Conservation (phyloP, 2,797 vertebrate genomes). For the Anguilla megastoma region DNA sequence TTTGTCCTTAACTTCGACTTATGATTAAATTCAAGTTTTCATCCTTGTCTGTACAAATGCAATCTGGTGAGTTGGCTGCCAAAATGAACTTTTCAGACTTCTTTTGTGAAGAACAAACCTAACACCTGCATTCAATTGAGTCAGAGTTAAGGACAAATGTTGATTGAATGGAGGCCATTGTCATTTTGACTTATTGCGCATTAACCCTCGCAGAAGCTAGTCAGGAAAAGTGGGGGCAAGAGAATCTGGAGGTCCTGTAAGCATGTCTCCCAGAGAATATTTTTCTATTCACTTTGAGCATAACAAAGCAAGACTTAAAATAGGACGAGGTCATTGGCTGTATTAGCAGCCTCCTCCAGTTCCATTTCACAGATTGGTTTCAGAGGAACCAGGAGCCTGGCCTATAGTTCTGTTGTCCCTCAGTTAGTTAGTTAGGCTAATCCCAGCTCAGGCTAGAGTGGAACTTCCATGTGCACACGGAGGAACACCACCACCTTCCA, state of each 20-base stretch:
- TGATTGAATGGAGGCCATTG: neutral
- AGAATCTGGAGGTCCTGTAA: neutral
- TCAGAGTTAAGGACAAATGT: neutral
- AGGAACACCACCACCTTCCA: conserved; percentile 56
- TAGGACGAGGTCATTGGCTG: conserved; percentile 45
- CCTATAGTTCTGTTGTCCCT: conserved; percentile 57
- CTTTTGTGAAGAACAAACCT: neutral
- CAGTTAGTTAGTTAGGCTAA: conserved; percentile 68
- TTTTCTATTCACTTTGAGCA: conserved; percentile 35
- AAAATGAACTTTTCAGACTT: neutral
- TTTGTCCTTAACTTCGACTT: too few species aligned
- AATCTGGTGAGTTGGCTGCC: neutral
- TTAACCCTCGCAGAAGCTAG: conserved; percentile 13
- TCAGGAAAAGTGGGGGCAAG: too few species aligned
- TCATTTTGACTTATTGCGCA: neutral
- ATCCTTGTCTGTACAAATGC: too few species aligned
- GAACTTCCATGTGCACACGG: conserved; percentile 49
- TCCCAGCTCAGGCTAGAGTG: conserved; percentile 59
- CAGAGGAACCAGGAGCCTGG: conserved; percentile 51
- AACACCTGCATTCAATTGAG: neutral
- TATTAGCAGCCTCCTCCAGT: conserved; percentile 48
- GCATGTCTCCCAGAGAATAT: conserved; percentile 41
- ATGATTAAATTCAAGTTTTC: too few species aligned
- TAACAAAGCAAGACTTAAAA: conserved; percentile 49
- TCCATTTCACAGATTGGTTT: conserved; percentile 66